Evolutionary conservation across 1,140 invertebrate species (phyloP).

Genomic region (Drosophila auraria): DNA sequence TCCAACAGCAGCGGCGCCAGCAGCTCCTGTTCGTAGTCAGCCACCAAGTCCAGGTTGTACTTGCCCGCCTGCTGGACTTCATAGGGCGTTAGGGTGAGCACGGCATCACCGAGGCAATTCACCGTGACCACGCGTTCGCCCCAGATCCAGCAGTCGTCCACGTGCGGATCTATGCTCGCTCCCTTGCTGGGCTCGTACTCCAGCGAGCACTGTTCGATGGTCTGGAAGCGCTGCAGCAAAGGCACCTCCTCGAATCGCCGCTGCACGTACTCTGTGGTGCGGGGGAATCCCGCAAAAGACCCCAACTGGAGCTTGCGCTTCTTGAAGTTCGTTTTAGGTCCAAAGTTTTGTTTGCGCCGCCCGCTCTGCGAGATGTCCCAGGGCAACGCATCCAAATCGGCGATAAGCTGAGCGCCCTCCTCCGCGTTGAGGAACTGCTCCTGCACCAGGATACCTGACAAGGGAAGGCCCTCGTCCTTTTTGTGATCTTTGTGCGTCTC

Average conservation of each 20-base stretch:
- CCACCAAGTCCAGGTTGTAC: constrained; percentile 89
- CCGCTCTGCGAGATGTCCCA: constrained; percentile 98
- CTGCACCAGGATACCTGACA: constrained; percentile 90
- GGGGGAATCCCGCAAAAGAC: constrained; percentile 95
- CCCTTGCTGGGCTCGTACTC: constrained; percentile 95
- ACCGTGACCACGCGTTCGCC: constrained; percentile 98
- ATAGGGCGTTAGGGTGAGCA: constrained; percentile 91
- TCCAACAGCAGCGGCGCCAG: constrained; percentile 60
- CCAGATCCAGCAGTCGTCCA: constrained; percentile 99
- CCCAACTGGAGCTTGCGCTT: constrained; percentile 93
- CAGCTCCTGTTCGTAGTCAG: constrained; percentile 79
- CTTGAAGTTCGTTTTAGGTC: constrained; percentile 99
- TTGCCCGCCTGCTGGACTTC: constrained; percentile 86
- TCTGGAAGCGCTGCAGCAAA: constrained; percentile 91
- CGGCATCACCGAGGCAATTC: constrained; percentile 93
- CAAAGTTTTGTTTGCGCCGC: constrained; percentile 98
- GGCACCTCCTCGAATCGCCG: constrained; percentile 89
- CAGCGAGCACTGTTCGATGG: constrained; percentile 98
- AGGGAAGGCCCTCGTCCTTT: constrained; percentile 86
- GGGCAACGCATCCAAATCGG: constrained; percentile 91
- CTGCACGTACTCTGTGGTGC: constrained; percentile 92
- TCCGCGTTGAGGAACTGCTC: constrained; percentile 90
- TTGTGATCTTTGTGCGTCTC: constrained; percentile 89
- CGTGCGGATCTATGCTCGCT: constrained; percentile 98
- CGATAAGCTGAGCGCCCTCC: constrained; percentile 90